Conservation (phyloP, 2,113 vertebrate genomes). For the Menura novaehollandiae region DNA sequence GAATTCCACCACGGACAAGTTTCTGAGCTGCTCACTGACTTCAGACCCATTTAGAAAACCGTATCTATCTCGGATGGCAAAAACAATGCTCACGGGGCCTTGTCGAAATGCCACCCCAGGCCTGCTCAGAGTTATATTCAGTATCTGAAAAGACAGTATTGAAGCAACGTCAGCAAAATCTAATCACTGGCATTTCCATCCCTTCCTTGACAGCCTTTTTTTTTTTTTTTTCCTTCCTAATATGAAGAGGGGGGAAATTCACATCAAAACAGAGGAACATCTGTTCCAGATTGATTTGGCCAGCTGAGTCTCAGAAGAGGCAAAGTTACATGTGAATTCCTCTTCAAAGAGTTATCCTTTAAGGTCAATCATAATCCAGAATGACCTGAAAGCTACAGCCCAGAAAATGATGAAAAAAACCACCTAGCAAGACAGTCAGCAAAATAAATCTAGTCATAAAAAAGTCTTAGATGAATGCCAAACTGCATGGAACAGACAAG, state of each 20-base stretch:
- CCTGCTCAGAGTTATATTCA: conserved; percentile 83
- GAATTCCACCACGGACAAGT: conserved; percentile 90
- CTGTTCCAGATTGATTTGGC: background rate
- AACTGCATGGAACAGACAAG: background rate
- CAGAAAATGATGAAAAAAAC: background rate
- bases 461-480: background rate
- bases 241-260: background rate
- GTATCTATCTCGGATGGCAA: conserved; percentile 68
- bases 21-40: conserved; percentile 86
- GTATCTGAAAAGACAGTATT: conserved; percentile 75
- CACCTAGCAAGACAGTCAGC: background rate
- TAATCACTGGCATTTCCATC: background rate
- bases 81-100: conserved; percentile 85
- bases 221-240: background rate
- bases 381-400: background rate
- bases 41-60: conserved; percentile 86
- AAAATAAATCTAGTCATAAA: background rate
- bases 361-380: background rate
- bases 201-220: background rate
- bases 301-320: background rate
- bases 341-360: background rate
- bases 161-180: background rate
- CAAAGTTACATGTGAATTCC: background rate
- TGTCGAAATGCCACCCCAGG: conserved; percentile 53
- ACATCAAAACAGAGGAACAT: background rate